Conservation (phyloP, 2,113 vertebrate species). For the Poecile atricapillus region DNA sequence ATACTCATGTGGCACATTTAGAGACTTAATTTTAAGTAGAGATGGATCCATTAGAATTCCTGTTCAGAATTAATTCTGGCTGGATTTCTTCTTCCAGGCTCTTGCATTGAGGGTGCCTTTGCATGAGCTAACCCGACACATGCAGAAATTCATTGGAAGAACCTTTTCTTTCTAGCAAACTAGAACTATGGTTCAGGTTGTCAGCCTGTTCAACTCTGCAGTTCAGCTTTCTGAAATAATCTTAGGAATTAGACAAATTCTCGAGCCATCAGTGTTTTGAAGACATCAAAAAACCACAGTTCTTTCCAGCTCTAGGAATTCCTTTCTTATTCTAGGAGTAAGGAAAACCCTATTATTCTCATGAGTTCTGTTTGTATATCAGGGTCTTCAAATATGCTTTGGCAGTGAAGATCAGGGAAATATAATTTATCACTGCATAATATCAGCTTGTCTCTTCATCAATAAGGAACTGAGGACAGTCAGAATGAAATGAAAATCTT, state of each 20-base stretch:
- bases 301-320: neutral
- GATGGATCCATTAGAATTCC: neutral
- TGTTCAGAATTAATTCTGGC: neutral
- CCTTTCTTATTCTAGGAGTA: neutral
- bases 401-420: neutral
- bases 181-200: neutral
- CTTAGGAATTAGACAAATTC: neutral
- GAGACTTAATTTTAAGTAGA: neutral
- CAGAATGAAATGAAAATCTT: neutral
- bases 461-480: neutral
- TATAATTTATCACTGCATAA: neutral
- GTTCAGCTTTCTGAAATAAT: neutral
- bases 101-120: neutral
- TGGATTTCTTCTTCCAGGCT: neutral
- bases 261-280: neutral
- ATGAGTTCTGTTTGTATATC: neutral
- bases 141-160: neutral
- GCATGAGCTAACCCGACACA: neutral
- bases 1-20: neutral
- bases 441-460: neutral
- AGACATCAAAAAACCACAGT: neutral
- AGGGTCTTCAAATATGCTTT: neutral
- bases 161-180: neutral
- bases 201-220: neutral
- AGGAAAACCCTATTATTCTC: neutral